Evolutionary conservation across 2,888 invertebrate genomes (phyloP).

Genomic region (Pardosa pseudoannulata): DNA sequence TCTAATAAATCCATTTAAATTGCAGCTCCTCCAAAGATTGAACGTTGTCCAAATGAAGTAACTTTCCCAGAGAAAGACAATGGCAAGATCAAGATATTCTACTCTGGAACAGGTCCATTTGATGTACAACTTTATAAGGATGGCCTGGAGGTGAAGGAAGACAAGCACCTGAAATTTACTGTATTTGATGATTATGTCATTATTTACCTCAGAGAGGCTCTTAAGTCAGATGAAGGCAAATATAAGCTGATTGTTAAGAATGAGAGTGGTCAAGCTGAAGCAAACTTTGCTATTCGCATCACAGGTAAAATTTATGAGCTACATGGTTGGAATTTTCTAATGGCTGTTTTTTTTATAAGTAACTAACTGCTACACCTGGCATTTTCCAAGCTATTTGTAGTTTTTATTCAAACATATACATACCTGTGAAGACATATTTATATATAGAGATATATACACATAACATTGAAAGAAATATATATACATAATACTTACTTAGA

Average conservation of each 20-base stretch:
- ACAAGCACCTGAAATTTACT: slow-evolving; percentile 89
- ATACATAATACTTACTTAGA: too few species aligned
- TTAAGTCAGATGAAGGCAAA: slow-evolving; percentile 91
- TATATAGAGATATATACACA: too few species aligned
- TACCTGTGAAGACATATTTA: too few species aligned
- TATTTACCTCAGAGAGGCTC: slow-evolving; percentile 94
- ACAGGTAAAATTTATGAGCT: slow-evolving; percentile 81
- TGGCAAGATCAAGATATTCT: slow-evolving; percentile 97
- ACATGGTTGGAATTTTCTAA: too few species aligned
- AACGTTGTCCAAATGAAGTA: slow-evolving; percentile 91
- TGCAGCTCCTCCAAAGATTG: slow-evolving; percentile 94
- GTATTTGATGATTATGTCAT: slow-evolving; percentile 98
- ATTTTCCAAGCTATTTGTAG: too few species aligned
- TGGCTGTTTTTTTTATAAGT: too few species aligned
- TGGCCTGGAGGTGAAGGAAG: slow-evolving; percentile 86
- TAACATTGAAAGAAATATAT: too few species aligned
- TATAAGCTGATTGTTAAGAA: slow-evolving; percentile 93
- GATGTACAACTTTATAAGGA: slow-evolving; percentile 90
- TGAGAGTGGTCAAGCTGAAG: slow-evolving; percentile 91
- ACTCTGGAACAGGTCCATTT: slow-evolving; percentile 97
- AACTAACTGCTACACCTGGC: too few species aligned
- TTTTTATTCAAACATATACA: too few species aligned
- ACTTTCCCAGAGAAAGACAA: slow-evolving; percentile 96
- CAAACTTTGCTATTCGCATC: slow-evolving; percentile 89
- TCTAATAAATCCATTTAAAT: too few species aligned